Percentiles rank a stretch among this genome's conserved stretches.
Conservation (phyloP, 1,140 invertebrate species). For the Papilio dardanus region DNA sequence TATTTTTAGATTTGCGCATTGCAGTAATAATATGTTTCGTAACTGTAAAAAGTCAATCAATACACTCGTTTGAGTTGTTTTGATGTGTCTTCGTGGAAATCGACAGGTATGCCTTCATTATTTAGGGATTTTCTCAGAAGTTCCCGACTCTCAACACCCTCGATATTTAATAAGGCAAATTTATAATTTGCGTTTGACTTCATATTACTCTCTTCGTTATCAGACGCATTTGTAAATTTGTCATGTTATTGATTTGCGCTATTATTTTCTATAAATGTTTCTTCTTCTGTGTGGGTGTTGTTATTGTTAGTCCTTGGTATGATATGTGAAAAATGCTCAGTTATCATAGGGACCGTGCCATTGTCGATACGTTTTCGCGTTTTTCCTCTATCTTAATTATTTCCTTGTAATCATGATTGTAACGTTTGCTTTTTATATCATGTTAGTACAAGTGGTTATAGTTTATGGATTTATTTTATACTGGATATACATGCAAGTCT, state of each 20-base stretch:
- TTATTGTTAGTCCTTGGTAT: not conserved
- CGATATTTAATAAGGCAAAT: not conserved
- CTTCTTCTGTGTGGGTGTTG: not conserved
- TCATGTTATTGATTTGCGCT: not conserved
- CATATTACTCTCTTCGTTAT: not conserved
- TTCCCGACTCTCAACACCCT: not conserved
- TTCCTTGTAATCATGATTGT: not conserved
- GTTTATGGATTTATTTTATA: too few relatives aligned
- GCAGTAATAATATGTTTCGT: not conserved
- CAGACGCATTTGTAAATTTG: not conserved
- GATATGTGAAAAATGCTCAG: not conserved
- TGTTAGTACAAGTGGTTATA: too few relatives aligned
- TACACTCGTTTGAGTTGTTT: not conserved
- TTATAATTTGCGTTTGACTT: slow-evolving; percentile 1
- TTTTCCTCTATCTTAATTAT: not conserved
- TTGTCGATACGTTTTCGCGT: not conserved
- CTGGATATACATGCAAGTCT: too few relatives aligned
- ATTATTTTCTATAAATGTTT: not conserved
- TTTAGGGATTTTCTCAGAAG: not conserved
- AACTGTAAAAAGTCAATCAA: not conserved
- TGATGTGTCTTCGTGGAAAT: not conserved
- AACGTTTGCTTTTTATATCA: too few relatives aligned
- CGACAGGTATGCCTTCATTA: not conserved
- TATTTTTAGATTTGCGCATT: not conserved
- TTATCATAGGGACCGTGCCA: not conserved